Evolutionary conservation across 2,113 vertebrate species (phyloP).

Genomic region (Lepisosteus oculatus): DNA sequence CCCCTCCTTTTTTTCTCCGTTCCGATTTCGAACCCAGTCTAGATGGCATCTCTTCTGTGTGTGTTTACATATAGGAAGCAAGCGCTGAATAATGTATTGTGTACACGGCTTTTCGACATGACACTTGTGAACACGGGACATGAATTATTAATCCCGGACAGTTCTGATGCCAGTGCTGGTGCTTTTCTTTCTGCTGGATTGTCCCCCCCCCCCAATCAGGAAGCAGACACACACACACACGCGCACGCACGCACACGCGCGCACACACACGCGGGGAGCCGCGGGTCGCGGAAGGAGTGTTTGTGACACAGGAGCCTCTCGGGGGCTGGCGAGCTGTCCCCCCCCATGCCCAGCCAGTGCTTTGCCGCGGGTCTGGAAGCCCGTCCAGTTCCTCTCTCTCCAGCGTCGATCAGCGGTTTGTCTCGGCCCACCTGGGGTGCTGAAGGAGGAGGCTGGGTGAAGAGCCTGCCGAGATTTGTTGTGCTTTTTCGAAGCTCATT

Average conservation of each 20-base stretch:
- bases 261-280: background rate
- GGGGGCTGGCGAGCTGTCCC: background rate
- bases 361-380: background rate
- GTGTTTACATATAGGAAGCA: slow-evolving; percentile 19
- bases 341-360: background rate
- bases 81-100: slow-evolving; percentile 21
- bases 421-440: too few species aligned
- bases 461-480: too few species aligned
- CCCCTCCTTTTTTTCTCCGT: background rate
- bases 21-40: too few species aligned
- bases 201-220: background rate
- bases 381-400: background rate
- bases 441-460: too few species aligned
- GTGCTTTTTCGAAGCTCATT: too few species aligned
- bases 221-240: slow-evolving; percentile 16
- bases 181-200: slow-evolving; percentile 16
- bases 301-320: background rate
- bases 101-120: slow-evolving; percentile 14
- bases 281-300: too few species aligned
- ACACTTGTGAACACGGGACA: slow-evolving; percentile 33
- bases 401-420: too few species aligned
- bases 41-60: slow-evolving; percentile 16
- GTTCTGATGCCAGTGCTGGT: slow-evolving; percentile 23
- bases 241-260: slow-evolving; percentile 4
- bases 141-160: slow-evolving; percentile 45